A percentile compares a stretch with the other conserved stretches of the same genome.
Conservation (phyloP, 2,113 vertebrate species). For the Tiliqua scincoides region DNA sequence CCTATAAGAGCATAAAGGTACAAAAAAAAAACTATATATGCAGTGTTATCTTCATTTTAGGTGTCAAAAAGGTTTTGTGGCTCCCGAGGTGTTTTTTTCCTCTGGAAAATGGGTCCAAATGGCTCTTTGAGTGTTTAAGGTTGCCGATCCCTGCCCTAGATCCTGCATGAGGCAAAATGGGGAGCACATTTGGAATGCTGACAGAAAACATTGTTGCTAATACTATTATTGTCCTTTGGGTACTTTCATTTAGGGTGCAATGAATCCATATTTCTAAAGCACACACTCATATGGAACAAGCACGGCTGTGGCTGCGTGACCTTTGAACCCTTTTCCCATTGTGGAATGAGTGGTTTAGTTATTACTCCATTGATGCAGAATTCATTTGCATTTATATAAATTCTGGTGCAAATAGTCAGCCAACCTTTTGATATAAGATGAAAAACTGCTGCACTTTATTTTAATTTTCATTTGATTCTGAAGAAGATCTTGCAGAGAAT, state of each 20-base stretch:
- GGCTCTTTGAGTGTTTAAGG: too few relatives aligned
- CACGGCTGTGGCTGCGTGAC: not conserved
- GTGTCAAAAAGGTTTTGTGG: too few relatives aligned
- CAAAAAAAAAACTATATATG: too few relatives aligned
- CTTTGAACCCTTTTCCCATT: constrained; percentile 37
- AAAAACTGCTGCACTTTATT: constrained; percentile 53
- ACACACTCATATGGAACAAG: too few relatives aligned
- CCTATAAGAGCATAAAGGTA: too few relatives aligned
- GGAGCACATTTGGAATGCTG: too few relatives aligned
- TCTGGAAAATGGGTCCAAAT: too few relatives aligned
- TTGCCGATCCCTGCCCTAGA: too few relatives aligned
- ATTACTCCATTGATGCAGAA: constrained; percentile 23
- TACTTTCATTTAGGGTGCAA: not conserved
- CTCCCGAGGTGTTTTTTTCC: too few relatives aligned
- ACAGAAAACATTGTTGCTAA: too few relatives aligned
- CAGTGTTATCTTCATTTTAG: too few relatives aligned
- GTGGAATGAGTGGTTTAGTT: constrained; percentile 40
- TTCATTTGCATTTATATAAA: constrained; percentile 62
- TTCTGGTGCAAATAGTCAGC: constrained; percentile 38
- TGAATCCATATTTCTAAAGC: not conserved
- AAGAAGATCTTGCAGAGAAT: constrained; percentile 53
- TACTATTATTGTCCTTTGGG: not conserved
- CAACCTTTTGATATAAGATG: constrained; percentile 61
- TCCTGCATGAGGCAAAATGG: too few relatives aligned
- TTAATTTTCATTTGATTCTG: constrained; percentile 57